phyloP scores from a whole-genome alignment of 2,888 invertebrate species.

The Drosophila paramelanica region DNA sequence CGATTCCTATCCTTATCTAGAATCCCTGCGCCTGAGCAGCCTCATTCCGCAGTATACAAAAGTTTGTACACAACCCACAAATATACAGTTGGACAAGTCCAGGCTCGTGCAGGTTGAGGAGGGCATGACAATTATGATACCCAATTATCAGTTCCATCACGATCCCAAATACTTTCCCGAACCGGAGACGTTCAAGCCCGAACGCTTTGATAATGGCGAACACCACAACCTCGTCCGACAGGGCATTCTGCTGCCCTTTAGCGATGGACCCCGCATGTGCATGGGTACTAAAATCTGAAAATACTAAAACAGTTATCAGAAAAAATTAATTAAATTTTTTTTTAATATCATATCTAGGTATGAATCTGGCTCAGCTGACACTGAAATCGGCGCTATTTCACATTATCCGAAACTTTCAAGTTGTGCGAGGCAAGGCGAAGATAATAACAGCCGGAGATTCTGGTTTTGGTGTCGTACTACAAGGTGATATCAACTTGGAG shows the following conservation, averaged over 20 bases:
- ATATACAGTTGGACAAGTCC: slow-evolving; percentile 56
- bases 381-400: slow-evolving; percentile 68
- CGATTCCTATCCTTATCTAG: slow-evolving; percentile 31
- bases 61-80: slow-evolving; percentile 67
- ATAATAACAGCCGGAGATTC: slow-evolving; percentile 40
- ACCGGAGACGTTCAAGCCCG: slow-evolving; percentile 74
- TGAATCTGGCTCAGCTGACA: slow-evolving; percentile 68
- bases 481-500: slow-evolving; percentile 69
- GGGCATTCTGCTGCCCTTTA: slow-evolving; percentile 81
- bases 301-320: too few relatives aligned
- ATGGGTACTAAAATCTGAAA: slow-evolving; percentile 53
- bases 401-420: slow-evolving; percentile 64
- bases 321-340: not conserved
- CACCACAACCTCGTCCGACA: slow-evolving; percentile 63
- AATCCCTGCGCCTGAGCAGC: slow-evolving; percentile 76
- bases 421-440: slow-evolving; percentile 39
- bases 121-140: slow-evolving; percentile 78
- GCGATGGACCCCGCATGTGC: slow-evolving; percentile 82
- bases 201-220: slow-evolving; percentile 76
- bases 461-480: slow-evolving; percentile 66
- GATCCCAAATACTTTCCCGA: slow-evolving; percentile 74
- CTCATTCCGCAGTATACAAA: slow-evolving; percentile 69
- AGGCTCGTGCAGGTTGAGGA: slow-evolving; percentile 63
- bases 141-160: slow-evolving; percentile 82
- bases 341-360: slow-evolving; percentile 45